Evolutionary conservation across 1,140 invertebrate species (phyloP), one percentile per base, ranked within the genome.

Genomic region (Phortica variegata): DNA sequence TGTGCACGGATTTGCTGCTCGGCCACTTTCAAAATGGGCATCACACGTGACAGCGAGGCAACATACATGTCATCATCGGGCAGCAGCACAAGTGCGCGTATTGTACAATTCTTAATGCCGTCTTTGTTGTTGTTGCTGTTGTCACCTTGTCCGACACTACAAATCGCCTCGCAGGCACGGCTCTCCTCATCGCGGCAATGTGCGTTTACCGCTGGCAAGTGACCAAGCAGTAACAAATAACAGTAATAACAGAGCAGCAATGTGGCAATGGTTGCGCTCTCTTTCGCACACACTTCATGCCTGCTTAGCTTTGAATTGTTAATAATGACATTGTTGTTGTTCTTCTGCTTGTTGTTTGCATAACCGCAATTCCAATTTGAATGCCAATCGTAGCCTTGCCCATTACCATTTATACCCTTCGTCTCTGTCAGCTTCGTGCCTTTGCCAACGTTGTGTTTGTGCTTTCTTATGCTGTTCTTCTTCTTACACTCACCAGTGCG

Each of bases 11-110:
- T 77, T 20, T 81, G 70, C 32, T 77, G 60, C 18, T 80, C 75
- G 0, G 84, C 85, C 50, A 86, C 61, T 54, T 85, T 81, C 0
- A 85, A 56, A 0, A 82, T 81, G 10, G 83, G 79, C 43, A 81
- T 56, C 13, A 83, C 79, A 9, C 77, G 77, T 13, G 75, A 54
- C 52, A 83, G 58, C 3, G 81, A 80, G 0, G 79, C 79, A 40
- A 79, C 75, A 23, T 77, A 80, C 2, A 66, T 65, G 1, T 78
- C 79, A 48, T 79, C 79, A 23, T 77, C 78, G 1, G 83, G 81
- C 49, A 84, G 54, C 37, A 84, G 60, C 6, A 84, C 73, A 3
- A 82, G 77, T 1, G 81, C 82, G 16, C 79, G 65, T n/a, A 84
- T 77, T 10, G 76, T 75, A 47, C 81, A 83, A 31, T 76, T 75